These are phyloP conservation scores for Nyctalus aviator DNA, from an alignment of 2,797 vertebrate genomes.

Conservation along the genomic window DNA sequence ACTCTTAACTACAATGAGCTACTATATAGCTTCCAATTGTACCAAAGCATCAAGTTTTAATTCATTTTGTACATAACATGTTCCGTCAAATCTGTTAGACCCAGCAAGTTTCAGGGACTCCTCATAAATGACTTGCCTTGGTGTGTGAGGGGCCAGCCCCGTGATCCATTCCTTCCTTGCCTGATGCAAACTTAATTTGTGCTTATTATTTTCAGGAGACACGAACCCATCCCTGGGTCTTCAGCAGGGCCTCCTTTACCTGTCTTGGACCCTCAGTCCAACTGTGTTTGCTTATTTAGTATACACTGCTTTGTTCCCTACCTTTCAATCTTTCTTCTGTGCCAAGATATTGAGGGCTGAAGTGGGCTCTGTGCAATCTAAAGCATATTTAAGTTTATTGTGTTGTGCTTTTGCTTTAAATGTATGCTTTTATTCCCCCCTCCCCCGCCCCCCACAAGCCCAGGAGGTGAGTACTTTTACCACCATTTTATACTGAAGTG, in stretches of 20 bases:
- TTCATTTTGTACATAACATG: conserved; percentile 5
- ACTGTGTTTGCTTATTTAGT: neutral
- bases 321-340: neutral
- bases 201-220: conserved; percentile 19
- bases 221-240: neutral
- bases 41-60: neutral
- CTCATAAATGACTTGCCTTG: neutral
- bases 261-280: neutral
- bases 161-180: neutral
- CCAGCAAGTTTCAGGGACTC: neutral
- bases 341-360: neutral
- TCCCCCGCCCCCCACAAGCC: neutral
- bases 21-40: neutral
- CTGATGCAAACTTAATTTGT: neutral
- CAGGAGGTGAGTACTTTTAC: neutral
- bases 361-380: neutral
- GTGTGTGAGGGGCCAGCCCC: neutral
- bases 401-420: neutral
- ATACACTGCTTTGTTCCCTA: neutral
- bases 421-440: neutral
- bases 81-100: neutral
- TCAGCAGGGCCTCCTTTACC: neutral
- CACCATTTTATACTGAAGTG: neutral
- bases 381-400: conserved; percentile 1
- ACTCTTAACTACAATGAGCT: neutral